A percentile compares a stretch with the other conserved stretches of the same genome.
phyloP scores from a whole-genome alignment of 2,113 vertebrate genomes.

The Erythrocebus patas region DNA sequence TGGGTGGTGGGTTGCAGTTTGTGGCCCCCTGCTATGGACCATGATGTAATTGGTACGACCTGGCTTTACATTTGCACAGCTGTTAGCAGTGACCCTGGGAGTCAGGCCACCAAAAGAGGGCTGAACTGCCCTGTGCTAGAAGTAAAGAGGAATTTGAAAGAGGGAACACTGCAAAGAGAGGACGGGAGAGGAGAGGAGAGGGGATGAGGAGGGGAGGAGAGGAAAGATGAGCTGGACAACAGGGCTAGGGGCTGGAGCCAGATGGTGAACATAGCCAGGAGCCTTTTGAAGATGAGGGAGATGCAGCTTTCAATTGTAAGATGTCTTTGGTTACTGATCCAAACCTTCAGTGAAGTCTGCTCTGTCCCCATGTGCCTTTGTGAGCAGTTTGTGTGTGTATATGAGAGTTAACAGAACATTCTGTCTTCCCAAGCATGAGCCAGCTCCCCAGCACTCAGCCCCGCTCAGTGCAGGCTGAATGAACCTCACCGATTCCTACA shows the following conservation, averaged over 20 bases:
- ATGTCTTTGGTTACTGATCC: background rate
- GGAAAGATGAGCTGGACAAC: rapidly evolving
- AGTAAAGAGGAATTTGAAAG: background rate
- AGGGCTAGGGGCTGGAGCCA: rapidly evolving
- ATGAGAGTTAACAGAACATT: background rate
- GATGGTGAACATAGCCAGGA: background rate
- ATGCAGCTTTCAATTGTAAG: too few relatives aligned
- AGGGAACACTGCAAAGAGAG: too few relatives aligned
- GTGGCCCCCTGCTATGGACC: background rate
- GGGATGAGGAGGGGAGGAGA: background rate
- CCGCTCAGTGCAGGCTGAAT: rapidly evolving
- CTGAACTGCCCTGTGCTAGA: background rate
- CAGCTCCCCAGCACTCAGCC: background rate
- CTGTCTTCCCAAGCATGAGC: background rate
- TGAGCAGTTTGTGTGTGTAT: rapidly evolving
- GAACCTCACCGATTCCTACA: background rate
- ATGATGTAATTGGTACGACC: background rate
- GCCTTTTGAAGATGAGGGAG: background rate
- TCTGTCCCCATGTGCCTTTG: background rate
- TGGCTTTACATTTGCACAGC: background rate
- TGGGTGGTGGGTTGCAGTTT: background rate
- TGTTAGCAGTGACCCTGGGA: background rate
- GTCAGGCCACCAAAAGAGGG: background rate
- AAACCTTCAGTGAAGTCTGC: background rate
- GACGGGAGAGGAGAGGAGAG: background rate